Conservation (phyloP, 2,113 vertebrate genomes). For the Syrmaticus mikado region DNA sequence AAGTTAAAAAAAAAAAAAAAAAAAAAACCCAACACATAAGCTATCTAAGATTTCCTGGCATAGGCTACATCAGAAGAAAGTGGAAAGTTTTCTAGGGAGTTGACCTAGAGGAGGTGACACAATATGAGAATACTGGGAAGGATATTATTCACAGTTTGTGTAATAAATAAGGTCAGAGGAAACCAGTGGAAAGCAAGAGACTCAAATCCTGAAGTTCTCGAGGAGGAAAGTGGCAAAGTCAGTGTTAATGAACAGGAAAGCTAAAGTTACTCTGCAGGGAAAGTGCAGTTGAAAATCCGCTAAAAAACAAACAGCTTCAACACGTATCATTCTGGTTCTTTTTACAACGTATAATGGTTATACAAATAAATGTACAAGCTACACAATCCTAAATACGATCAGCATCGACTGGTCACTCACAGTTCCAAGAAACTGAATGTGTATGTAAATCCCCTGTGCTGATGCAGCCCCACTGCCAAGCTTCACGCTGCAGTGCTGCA, state of each 20-base stretch:
- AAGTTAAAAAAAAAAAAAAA: not conserved
- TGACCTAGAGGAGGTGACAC: not conserved
- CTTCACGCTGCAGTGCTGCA: not conserved
- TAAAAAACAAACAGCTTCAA: not conserved
- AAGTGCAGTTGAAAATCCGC: not conserved
- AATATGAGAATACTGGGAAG: conserved; percentile 8
- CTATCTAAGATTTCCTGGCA: conserved; percentile 30
- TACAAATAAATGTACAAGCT: not conserved
- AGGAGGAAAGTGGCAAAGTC: not conserved
- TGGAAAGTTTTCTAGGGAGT: conserved; percentile 29
- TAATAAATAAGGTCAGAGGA: conserved; percentile 52
- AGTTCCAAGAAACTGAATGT: not conserved
- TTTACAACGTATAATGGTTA: not conserved
- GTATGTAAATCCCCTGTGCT: not conserved
- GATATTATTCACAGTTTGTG: conserved; percentile 9
- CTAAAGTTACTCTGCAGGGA: not conserved
- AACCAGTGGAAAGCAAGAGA: conserved; percentile 34
- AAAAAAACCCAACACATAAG: not conserved
- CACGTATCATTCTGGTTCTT: not conserved
- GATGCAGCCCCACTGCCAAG: not conserved
- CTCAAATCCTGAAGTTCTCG: not conserved
- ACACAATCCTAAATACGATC: not conserved
- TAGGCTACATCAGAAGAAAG: not conserved
- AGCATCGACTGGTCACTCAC: not conserved
- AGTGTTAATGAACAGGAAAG: not conserved